A percentile compares a stretch with the other conserved stretches of the same genome.
These are phyloP conservation scores for Polyodon spathula DNA, from an alignment of 2,113 vertebrate species.

Conservation along the genomic window DNA sequence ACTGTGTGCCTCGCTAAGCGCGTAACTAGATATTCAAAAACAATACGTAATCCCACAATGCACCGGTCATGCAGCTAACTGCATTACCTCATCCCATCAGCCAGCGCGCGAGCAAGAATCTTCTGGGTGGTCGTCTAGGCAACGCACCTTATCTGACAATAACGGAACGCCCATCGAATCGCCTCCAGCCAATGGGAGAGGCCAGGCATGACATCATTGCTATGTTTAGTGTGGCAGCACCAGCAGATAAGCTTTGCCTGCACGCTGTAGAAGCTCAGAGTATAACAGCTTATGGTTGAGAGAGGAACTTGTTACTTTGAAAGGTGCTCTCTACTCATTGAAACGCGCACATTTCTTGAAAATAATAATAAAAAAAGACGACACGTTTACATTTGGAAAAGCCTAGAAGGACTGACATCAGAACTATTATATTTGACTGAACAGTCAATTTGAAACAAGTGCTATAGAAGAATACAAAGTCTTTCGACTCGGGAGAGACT, in stretches of 20 bases:
- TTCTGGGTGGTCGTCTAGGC: conserved; percentile 79
- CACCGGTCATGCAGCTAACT: conserved; percentile 52
- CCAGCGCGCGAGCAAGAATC: conserved; percentile 79
- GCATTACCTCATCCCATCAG: conserved; percentile 96
- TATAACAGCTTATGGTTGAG: conserved; percentile 50
- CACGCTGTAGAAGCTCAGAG: conserved; percentile 75
- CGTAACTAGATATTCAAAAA: conserved; percentile 86
- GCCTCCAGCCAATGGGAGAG: conserved; percentile 79
- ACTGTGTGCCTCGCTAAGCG: conserved; percentile 48
- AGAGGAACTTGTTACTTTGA: conserved; percentile 4
- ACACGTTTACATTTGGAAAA: no score
- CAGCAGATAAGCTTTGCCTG: conserved; percentile 91
- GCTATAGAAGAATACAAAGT: no score
- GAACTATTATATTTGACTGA: no score
- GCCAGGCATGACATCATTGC: conserved; percentile 87
- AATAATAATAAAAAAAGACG: no score
- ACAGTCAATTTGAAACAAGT: no score
- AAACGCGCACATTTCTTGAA: conserved; percentile 13
- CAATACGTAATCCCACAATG: conserved; percentile 96
- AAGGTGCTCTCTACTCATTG: background rate
- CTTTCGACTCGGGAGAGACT: no score
- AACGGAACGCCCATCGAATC: conserved; percentile 32
- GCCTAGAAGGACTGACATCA: no score
- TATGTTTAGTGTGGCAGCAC: conserved; percentile 89
- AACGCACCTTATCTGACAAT: conserved; percentile 66